Percentiles rank a stretch among this genome's conserved stretches.
Conservation (phyloP, 2,888 invertebrate genomes). For the Plebejus anna region DNA sequence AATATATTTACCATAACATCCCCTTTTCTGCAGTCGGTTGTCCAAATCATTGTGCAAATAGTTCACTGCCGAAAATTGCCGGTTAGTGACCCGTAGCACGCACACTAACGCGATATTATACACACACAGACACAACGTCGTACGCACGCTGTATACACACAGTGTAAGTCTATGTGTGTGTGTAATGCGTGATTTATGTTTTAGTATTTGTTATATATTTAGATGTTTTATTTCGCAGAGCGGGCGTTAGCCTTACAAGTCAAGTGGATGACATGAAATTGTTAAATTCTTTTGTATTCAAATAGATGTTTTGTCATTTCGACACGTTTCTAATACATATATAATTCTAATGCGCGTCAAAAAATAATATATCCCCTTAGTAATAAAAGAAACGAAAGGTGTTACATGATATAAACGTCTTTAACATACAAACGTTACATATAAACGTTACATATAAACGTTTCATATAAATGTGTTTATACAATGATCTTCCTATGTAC, state of each 20-base stretch:
- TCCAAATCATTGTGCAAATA: constrained; percentile 49
- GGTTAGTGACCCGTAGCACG: constrained; percentile 48
- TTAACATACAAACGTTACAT: no score
- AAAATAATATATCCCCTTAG: background rate
- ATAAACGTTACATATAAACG: no score
- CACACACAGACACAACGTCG: constrained; percentile 34
- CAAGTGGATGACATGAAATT: constrained; percentile 20
- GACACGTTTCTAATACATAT: constrained; percentile 3
- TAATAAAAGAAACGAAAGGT: no score
- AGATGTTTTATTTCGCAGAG: constrained; percentile 18
- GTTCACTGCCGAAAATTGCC: constrained; percentile 52
- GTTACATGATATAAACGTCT: no score
- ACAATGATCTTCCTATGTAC: no score
- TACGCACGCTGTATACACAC: constrained; percentile 37
- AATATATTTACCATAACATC: background rate
- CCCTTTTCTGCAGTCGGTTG: background rate
- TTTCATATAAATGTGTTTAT: no score
- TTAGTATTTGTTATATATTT: constrained; percentile 25
- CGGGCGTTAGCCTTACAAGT: constrained; percentile 23
- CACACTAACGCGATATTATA: constrained; percentile 41
- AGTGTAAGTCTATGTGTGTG: constrained; percentile 37
- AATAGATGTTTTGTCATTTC: constrained; percentile 15
- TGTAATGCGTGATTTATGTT: constrained; percentile 31
- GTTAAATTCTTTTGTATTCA: constrained; percentile 23
- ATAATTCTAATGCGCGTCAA: background rate